These are phyloP conservation scores for Falco peregrinus DNA, from an alignment of 2,797 vertebrate genomes.

Conservation along the genomic window DNA sequence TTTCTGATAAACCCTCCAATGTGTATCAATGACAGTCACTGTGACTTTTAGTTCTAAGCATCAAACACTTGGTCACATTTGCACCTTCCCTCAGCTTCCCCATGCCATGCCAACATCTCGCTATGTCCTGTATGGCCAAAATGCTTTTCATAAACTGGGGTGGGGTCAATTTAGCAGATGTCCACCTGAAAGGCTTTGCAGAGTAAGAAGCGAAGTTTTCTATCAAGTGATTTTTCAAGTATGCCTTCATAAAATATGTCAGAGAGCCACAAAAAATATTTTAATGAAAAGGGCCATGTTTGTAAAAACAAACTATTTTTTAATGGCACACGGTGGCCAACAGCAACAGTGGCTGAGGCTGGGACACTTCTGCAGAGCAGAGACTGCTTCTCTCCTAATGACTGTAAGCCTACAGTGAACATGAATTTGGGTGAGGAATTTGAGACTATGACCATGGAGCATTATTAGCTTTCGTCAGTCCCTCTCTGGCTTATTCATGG, in stretches of 20 bases:
- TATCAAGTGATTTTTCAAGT: background rate
- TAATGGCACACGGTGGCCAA: background rate
- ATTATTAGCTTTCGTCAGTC: slow-evolving; percentile 37
- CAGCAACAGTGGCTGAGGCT: background rate
- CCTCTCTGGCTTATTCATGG: background rate
- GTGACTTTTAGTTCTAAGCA: background rate
- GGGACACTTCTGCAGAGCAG: background rate
- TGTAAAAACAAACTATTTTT: background rate
- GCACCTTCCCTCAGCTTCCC: background rate
- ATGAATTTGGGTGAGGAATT: slow-evolving; percentile 10
- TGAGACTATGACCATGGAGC: background rate
- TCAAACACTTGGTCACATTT: background rate
- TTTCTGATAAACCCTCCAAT: background rate
- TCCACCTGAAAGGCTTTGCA: background rate
- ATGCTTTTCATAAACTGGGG: background rate
- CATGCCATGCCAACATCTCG: background rate
- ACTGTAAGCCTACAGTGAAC: background rate
- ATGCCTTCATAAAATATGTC: background rate
- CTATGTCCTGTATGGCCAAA: background rate
- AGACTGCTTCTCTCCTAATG: background rate
- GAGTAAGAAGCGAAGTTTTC: background rate
- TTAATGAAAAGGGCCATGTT: background rate
- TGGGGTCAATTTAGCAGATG: background rate
- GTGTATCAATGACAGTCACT: background rate
- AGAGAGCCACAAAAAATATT: background rate